Base-by-base conservation (phyloP, 2,888 invertebrate species). In the Heliconius ismenius region DNA sequence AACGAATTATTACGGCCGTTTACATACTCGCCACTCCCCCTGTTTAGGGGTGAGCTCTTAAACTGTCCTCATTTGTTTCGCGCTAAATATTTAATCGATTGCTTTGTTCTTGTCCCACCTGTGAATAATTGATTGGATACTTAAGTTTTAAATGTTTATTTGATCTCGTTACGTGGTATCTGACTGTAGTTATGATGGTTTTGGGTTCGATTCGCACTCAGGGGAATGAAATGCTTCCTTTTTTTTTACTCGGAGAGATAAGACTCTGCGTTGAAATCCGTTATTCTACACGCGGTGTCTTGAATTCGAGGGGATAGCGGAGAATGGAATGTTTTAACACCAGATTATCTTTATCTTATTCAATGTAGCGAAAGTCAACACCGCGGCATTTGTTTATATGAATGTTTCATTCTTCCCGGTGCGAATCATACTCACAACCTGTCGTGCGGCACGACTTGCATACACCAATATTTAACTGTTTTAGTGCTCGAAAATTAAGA, bases 1-100 rank as follows among this genome's bases (percentile, higher is more conserved):
- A 87, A 88, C 86, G 87, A 89, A 89, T 88, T 86, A 84, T 83
- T 81, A 84, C 81, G 85, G 86, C 84, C 82, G 84, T 86, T 85
- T 88, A 87, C 84, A 86, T 85, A 86, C 83, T 82, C 83, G 82
- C 82, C 84, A 85, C 83, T 82, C 83, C 82, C 82, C 81, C 83
- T 83, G 83, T 84, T 84, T 81, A 85, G 85, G 83, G 87, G 86
- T 84, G 85, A 85, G 83, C 83, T 82, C 83, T 81, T 86, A 87
- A 89, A 88, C 85, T 86, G 85, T 85, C 83, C 80, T 81, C 83
- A 83, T 83, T 85, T 81, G 83, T 84, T 83, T 81, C 73, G 74
- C 76, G 82, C 81, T 86, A 86, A 87, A 90, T 90, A 86, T 88
- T 87, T 87, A 85, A 88, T 84, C 85, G 83, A 85, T 83, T 83